Conservation (phyloP, 2,797 vertebrate genomes). For the Enteromius viviparus region DNA sequence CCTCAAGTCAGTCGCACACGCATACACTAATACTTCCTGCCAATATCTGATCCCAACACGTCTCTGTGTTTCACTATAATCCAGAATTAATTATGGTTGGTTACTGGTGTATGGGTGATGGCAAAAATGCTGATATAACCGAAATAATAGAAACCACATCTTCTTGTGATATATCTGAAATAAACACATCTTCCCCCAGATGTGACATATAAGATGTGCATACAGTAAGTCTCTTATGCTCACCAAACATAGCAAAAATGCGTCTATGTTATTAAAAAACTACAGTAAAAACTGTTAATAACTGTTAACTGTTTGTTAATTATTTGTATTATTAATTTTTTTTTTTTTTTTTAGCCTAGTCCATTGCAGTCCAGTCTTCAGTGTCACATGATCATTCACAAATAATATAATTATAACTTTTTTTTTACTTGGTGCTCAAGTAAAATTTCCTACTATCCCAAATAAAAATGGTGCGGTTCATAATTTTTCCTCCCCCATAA, state of each 20-base stretch:
- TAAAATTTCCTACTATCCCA: background rate
- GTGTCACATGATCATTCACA: background rate
- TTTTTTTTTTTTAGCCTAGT: too few relatives aligned
- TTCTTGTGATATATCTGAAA: background rate
- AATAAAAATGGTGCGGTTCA: background rate
- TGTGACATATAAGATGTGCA: background rate
- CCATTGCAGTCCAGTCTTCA: background rate
- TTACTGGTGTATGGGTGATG: conserved; percentile 1
- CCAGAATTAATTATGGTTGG: conserved; percentile 6
- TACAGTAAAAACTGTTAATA: background rate
- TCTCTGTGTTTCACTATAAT: background rate
- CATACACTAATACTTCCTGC: conserved; percentile 28
- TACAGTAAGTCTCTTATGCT: background rate
- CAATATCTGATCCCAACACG: background rate
- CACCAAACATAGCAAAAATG: background rate
- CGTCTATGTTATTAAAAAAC: background rate
- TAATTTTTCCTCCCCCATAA: background rate
- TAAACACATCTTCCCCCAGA: background rate
- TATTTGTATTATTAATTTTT: too few relatives aligned
- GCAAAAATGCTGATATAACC: background rate
- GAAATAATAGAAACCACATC: background rate
- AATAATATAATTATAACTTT: background rate
- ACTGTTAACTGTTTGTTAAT: too few relatives aligned
- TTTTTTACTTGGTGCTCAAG: background rate
- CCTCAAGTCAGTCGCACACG: conserved; percentile 19